A percentile compares a stretch with the other conserved stretches of the same genome.
phyloP scores from a whole-genome alignment of 2,888 invertebrate species.

The Busseola fusca region DNA sequence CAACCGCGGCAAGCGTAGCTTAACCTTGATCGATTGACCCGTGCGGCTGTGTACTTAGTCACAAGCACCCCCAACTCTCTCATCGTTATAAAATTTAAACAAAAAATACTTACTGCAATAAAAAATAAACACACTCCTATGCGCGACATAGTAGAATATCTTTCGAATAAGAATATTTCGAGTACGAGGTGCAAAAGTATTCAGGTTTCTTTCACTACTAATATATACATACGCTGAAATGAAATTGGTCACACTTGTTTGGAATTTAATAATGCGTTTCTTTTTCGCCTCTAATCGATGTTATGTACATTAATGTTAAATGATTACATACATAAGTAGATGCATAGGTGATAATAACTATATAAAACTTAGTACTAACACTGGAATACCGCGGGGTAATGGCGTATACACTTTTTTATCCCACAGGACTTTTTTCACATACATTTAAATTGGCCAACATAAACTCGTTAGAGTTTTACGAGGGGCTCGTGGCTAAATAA shows the following conservation, averaged over 20 bases:
- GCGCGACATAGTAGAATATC: conserved; percentile 34
- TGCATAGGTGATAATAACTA: neutral
- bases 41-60: too few relatives aligned
- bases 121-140: conserved; percentile 33
- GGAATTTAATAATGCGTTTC: conserved; percentile 28
- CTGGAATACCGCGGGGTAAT: neutral
- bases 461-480: too few relatives aligned
- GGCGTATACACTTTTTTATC: neutral
- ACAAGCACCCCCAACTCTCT: neutral
- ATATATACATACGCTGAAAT: neutral
- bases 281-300: conserved; percentile 22
- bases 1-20: too few relatives aligned
- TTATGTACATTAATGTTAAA: conserved; percentile 5
- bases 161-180: neutral
- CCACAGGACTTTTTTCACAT: neutral
- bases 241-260: conserved; percentile 29
- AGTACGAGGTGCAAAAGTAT: neutral
- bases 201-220: conserved; percentile 12
- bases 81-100: neutral
- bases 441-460: too few relatives aligned
- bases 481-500: too few relatives aligned
- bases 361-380: neutral
- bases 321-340: conserved; percentile 17
- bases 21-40: too few relatives aligned
- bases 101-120: conserved; percentile 42